Evolutionary conservation across 2,888 invertebrate genomes (phyloP), one percentile per base, ranked within the genome.

Genomic region (Caradrina clavipalpis): DNA sequence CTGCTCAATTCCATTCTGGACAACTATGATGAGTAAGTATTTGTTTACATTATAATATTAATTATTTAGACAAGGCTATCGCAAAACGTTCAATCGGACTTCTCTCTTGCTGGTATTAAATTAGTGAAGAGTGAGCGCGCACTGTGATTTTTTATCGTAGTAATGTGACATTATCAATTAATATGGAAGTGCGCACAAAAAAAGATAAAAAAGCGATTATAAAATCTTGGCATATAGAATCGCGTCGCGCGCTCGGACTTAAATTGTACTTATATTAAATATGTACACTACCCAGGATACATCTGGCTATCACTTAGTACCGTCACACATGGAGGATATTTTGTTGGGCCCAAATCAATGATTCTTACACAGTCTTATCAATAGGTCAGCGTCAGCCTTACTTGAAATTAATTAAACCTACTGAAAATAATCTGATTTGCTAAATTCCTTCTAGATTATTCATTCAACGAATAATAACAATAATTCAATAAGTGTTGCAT

Each of bases 1-100:
- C 92, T 99, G 63, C 94, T 99, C 31, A 98, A 99, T 94, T 99
- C 98, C 0, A 98, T 99, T 83, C 97, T 98, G 84, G 98, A 99
- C 89, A 98, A 97, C 90, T 98, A 98, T 93, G 97, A 97, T 80
- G 97, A 98, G 98, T 98, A 92, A 96, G 97, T 96, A 90, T 85
- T 53, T 49, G 72, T n/a, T 47, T 55, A 26, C 0, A 15, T 35
- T 53, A 11, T 21, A 1, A 19, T 39, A 3, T 51, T 26, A 3
- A 26, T 39, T 59, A 55, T 35, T 31, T 35, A 13, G 7, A 35
- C 17, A 17, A 21, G n/a, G 2, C 13, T 31, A 21, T 42, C 35
- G 35, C 35, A 35, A 26, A 57, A 59, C 17, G 31, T n/a, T 15
- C 11, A 64, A 39, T 19, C 3, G 6, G 3, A 26, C 1, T 49